A percentile compares a stretch with the other conserved stretches of the same genome.
These are phyloP conservation scores for Blennius ocellaris DNA, from an alignment of 2,113 vertebrate species.

Conservation along the genomic window DNA sequence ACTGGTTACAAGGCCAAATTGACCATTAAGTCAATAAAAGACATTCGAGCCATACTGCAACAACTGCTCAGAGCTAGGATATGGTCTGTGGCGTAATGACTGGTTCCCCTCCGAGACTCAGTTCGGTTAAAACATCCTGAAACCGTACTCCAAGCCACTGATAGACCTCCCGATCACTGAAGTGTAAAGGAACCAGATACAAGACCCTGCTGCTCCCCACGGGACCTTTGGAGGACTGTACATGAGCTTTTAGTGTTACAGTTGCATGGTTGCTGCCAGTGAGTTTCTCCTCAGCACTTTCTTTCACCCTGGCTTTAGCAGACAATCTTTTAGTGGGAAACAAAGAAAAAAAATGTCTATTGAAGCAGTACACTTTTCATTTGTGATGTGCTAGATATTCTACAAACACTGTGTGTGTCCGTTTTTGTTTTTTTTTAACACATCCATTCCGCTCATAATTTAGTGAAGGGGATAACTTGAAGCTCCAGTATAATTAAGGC, in stretches of 20 bases:
- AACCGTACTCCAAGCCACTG: conserved; percentile 48
- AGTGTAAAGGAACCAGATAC: conserved; percentile 63
- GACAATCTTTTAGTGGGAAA: conserved; percentile 3
- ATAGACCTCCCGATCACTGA: conserved; percentile 58
- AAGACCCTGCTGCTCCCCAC: conserved; percentile 33
- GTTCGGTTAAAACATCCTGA: conserved; percentile 60
- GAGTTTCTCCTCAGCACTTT: conserved; percentile 27
- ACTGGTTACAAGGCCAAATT: conserved; percentile 48
- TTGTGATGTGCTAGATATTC: background rate
- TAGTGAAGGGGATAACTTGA: background rate
- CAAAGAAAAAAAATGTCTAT: background rate
- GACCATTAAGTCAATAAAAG: conserved; percentile 66
- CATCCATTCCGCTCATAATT: background rate
- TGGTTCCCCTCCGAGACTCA: conserved; percentile 45
- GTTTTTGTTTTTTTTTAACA: conserved; percentile 5
- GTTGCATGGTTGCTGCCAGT: conserved; percentile 20
- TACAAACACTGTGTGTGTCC: background rate
- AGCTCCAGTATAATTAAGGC: background rate
- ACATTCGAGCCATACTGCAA: conserved; percentile 30
- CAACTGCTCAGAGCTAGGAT: conserved; percentile 41
- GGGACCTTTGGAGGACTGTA: conserved; percentile 41
- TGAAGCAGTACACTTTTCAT: conserved; percentile 24
- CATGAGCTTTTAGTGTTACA: conserved; percentile 43
- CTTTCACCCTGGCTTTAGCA: conserved; percentile 28
- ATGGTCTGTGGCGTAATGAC: conserved; percentile 62